These are phyloP conservation scores for Cydia amplana DNA, from an alignment of 1,140 invertebrate species.

Conservation along the genomic window DNA sequence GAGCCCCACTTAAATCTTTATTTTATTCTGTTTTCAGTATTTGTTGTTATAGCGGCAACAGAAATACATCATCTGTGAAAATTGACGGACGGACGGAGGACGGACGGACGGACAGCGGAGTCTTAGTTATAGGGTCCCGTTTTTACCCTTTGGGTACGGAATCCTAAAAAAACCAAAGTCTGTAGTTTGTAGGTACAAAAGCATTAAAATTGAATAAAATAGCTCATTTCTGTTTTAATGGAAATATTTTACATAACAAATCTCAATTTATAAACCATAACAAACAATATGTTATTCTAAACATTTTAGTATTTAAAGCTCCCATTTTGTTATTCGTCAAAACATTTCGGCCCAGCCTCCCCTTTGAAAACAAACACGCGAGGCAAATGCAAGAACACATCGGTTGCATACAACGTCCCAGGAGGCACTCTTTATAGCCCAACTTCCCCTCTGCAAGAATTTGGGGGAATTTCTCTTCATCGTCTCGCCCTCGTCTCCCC, in stretches of 20 bases:
- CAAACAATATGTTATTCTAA: not conserved
- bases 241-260: not conserved
- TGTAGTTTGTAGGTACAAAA: too few relatives aligned
- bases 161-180: too few relatives aligned
- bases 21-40: too few relatives aligned
- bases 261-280: not conserved
- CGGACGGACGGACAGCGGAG: too few relatives aligned
- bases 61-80: too few relatives aligned
- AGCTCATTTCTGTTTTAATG: not conserved
- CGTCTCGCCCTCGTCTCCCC: constrained; percentile 48
- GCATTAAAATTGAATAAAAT: too few relatives aligned
- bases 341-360: constrained; percentile 21
- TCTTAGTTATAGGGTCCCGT: too few relatives aligned
- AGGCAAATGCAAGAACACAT: constrained; percentile 52
- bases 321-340: not conserved
- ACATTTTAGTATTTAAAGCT: constrained; percentile 4
- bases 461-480: constrained; percentile 54
- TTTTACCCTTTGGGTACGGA: too few relatives aligned
- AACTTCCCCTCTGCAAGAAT: constrained; percentile 55
- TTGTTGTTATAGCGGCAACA: too few relatives aligned
- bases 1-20: too few relatives aligned
- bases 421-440: constrained; percentile 45
- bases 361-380: constrained; percentile 25
- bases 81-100: too few relatives aligned
- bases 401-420: constrained; percentile 59